Conservation (phyloP, 2,113 vertebrate genomes). For the Toxotes chatareus region DNA sequence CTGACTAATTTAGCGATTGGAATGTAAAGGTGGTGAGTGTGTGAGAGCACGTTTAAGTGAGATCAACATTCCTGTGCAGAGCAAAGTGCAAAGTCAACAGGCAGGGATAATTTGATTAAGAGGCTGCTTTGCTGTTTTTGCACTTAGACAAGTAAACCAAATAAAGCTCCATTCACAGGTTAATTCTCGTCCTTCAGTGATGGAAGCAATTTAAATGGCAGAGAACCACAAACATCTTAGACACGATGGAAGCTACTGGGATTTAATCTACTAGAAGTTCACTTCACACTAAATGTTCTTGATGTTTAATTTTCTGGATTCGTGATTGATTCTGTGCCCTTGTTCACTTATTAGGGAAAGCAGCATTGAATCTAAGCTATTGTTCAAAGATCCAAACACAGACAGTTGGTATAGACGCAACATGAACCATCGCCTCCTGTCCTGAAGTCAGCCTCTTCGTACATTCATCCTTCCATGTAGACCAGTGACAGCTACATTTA, state of each 20-base stretch:
- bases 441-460: background rate
- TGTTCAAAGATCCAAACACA: background rate
- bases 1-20: slow-evolving; percentile 22
- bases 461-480: background rate
- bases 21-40: slow-evolving; percentile 38
- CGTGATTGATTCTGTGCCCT: too few species aligned
- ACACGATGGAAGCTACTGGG: background rate
- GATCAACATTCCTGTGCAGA: slow-evolving; percentile 66
- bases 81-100: slow-evolving; percentile 65
- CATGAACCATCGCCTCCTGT: background rate
- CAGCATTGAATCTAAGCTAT: too few species aligned
- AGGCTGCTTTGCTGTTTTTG: slow-evolving; percentile 46
- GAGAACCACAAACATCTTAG: background rate
- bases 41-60: slow-evolving; percentile 58
- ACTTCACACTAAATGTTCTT: too few species aligned
- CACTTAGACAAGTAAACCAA: slow-evolving; percentile 46
- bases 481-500: background rate
- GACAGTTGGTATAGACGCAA: background rate
- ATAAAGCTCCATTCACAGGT: slow-evolving; percentile 49
- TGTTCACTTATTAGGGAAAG: too few species aligned
- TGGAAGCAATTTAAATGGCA: slow-evolving; percentile 26
- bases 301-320: background rate
- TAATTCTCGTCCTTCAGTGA: slow-evolving; percentile 27
- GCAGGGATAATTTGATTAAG: slow-evolving; percentile 53
- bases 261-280: background rate